Percentiles rank a stretch among this genome's conserved stretches.
These are phyloP conservation scores for Scaptomyza reducta DNA, from an alignment of 2,888 invertebrate genomes.

Conservation along the genomic window DNA sequence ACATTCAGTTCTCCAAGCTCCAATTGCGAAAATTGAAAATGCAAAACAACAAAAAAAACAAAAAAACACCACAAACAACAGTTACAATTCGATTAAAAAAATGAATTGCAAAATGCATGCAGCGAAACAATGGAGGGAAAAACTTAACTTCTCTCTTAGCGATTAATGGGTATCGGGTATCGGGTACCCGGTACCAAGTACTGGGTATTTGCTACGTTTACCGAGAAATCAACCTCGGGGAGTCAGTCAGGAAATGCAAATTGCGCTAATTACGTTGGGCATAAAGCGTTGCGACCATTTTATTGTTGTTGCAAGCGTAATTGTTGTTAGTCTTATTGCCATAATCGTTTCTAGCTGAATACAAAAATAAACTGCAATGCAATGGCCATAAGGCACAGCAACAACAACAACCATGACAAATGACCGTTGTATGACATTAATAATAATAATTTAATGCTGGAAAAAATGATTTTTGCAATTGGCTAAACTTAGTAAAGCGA, in stretches of 20 bases:
- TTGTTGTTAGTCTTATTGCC: constrained; percentile 53
- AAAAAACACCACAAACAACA: constrained; percentile 33
- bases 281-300: constrained; percentile 59
- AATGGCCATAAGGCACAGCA: constrained; percentile 66
- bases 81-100: constrained; percentile 73
- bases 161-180: neutral
- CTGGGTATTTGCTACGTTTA: constrained; percentile 44
- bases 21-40: constrained; percentile 35
- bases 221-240: constrained; percentile 58
- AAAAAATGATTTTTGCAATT: constrained; percentile 66
- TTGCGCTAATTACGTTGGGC: constrained; percentile 75
- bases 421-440: constrained; percentile 77
- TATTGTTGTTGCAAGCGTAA: constrained; percentile 26
- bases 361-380: constrained; percentile 67
- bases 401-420: constrained; percentile 64
- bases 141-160: constrained; percentile 22
- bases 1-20: constrained; percentile 35
- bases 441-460: constrained; percentile 74
- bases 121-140: constrained; percentile 42
- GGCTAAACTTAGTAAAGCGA: constrained; percentile 61
- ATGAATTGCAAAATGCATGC: constrained; percentile 68
- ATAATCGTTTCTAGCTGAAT: constrained; percentile 76
- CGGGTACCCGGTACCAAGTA: constrained; percentile 7
- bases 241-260: constrained; percentile 78
- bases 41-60: constrained; percentile 12